A percentile compares a stretch with the other conserved stretches of the same genome.
phyloP scores from a whole-genome alignment of 2,797 vertebrate species.

The Coregonus sp. region DNA sequence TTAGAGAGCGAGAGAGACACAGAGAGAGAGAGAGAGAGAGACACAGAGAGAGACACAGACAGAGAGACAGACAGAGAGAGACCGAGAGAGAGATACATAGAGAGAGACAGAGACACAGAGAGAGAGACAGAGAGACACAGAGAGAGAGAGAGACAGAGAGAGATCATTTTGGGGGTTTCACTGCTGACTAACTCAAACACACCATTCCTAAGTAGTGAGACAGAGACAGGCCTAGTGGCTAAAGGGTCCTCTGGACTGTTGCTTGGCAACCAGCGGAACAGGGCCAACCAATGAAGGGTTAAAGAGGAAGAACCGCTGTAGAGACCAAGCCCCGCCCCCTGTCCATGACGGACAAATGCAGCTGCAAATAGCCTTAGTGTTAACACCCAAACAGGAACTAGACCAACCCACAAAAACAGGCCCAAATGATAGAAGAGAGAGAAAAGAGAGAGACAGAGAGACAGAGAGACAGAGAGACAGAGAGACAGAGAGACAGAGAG shows the following conservation, averaged over 20 bases:
- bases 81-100: too few species aligned
- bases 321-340: neutral
- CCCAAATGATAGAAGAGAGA: neutral
- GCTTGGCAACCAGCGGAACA: neutral
- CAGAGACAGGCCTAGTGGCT: neutral
- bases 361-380: too few species aligned
- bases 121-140: neutral
- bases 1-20: neutral
- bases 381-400: too few species aligned
- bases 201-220: neutral
- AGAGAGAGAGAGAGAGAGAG: conserved; percentile 16
- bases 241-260: neutral
- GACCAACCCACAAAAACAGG: too few species aligned
- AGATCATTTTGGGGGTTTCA: neutral
- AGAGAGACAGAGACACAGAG: too few species aligned
- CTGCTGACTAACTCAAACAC: neutral
- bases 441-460: conserved; percentile 39
- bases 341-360: too few species aligned
- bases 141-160: neutral
- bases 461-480: conserved; percentile 30
- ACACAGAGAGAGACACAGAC: too few species aligned
- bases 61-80: too few species aligned
- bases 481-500: neutral
- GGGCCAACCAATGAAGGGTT: neutral
- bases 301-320: neutral